Base-by-base conservation (phyloP, 2,113 vertebrate genomes). In the Telmatochromis sp. region DNA sequence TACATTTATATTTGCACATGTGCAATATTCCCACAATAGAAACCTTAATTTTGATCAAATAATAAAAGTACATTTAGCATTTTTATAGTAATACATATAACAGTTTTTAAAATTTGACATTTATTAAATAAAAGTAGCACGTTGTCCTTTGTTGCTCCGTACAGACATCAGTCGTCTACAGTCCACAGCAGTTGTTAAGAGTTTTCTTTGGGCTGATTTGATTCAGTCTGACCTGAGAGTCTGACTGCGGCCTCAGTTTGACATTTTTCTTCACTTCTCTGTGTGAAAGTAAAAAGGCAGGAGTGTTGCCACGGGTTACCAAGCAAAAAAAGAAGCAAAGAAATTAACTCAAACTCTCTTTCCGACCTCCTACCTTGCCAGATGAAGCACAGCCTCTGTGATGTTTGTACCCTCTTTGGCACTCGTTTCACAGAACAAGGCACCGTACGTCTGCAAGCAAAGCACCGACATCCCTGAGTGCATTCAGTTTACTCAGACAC, bases 341-440 rank as follows among this genome's bases (percentile, higher is more conserved):
- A 65, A 55, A 78, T 57, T 6, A 47, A 54, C 7, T 85, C 23
- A 45, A 45, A 23, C 31, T 23, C 28, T 19, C 37, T 33, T 2
- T 54, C 37, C 6, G 17, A 55, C 65, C 45, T 90, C 82, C 83
- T 94, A 96, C 96, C 91, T 94, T 6, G 96, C 94, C 1, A 95
- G 94, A 85, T 96, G 96, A 80, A 96, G 95, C 86, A 96, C 95
- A 0, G 94, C 94, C 85, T 97, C 96, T 2, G 95, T 94, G 5
- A 91, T 81, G 1, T 90, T 96, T 35, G 94, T 96, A 63, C 96
- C 92, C 0, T 97, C 96, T 89, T 97, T 98, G 87, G 96, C 94
- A 14, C 97, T 97, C 8, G 96, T 96, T 90, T 97, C 95, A 1
- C 96, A 97, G 95, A 97, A 97, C 65, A 96, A 89, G n/a, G 96